Evolutionary conservation across 2,797 vertebrate genomes (phyloP).

Genomic region (Melanotaenia nigrans): DNA sequence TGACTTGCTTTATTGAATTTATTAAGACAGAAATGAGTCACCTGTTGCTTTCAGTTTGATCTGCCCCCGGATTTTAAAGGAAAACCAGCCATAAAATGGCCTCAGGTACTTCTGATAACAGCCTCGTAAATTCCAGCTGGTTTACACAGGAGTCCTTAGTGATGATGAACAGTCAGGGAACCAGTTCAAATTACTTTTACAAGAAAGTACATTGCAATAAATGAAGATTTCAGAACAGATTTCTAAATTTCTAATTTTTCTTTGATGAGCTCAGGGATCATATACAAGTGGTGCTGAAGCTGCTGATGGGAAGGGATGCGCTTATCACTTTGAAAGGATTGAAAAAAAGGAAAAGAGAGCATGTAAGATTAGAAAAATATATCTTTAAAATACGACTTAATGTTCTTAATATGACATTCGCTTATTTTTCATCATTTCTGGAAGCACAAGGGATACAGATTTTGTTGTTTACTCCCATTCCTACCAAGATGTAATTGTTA

Average conservation of each 20-base stretch:
- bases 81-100: background rate
- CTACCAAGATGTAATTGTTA: background rate
- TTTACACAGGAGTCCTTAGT: background rate
- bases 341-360: background rate
- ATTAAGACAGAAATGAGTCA: slow-evolving; percentile 11
- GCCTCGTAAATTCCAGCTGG: background rate
- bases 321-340: background rate
- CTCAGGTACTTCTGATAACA: background rate
- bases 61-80: background rate
- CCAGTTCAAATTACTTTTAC: no score
- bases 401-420: background rate
- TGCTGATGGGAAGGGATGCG: slow-evolving; percentile 18
- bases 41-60: slow-evolving; percentile 20
- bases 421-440: background rate
- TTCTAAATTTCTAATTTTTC: background rate
- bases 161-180: background rate
- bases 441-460: background rate
- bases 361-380: background rate
- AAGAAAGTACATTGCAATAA: background rate
- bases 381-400: background rate
- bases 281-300: slow-evolving; percentile 29
- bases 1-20: background rate
- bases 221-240: background rate
- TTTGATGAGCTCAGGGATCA: background rate
- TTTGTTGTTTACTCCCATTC: background rate